Evolutionary conservation across 2,113 vertebrate genomes (phyloP).

Genomic region (Diglossa brunneiventris): DNA sequence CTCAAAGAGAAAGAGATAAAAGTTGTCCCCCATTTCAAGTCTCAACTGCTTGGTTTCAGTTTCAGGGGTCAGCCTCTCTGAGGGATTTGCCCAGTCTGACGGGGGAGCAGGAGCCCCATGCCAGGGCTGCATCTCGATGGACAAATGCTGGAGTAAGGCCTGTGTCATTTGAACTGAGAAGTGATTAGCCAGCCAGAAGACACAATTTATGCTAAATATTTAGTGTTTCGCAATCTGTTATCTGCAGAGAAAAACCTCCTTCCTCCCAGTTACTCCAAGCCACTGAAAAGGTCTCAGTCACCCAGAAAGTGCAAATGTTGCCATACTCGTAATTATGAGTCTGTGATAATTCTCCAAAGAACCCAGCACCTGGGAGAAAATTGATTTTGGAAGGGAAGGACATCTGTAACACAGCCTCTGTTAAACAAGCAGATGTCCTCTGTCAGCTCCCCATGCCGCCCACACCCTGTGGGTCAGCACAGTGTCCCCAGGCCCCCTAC

Average conservation of each 20-base stretch:
- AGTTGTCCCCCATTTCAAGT: neutral
- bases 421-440: neutral
- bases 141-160: neutral
- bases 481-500: conserved; percentile 56
- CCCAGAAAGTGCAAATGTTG: neutral
- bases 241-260: neutral
- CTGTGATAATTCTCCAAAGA: neutral
- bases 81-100: neutral
- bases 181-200: neutral
- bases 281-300: neutral
- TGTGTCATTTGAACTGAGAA: neutral
- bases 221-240: neutral
- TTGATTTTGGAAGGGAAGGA: neutral
- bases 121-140: rapidly evolving
- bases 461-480: neutral
- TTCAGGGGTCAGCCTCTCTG: neutral
- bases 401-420: neutral
- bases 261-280: neutral
- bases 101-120: rapidly evolving
- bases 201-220: neutral
- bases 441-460: rapidly evolving
- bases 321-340: neutral
- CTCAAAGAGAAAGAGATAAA: neutral
- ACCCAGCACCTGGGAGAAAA: neutral
- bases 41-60: neutral